Base-by-base conservation (phyloP, 2,888 invertebrate species). In the Drosophila neoperkinsi region DNA sequence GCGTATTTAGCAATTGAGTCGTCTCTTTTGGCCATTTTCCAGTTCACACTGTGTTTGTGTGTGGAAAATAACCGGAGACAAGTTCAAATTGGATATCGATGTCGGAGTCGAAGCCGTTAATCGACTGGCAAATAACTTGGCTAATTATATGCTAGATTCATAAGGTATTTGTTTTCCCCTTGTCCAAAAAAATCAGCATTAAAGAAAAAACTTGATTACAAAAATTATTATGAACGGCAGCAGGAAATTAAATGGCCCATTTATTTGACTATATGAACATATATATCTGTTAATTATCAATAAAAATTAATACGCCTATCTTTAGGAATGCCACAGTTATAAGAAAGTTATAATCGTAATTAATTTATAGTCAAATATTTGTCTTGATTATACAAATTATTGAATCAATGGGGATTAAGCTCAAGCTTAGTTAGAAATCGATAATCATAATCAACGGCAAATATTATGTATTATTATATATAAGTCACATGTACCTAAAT, bases 11-110 rank as follows among this genome's bases (percentile, higher is more conserved):
- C 55, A 28, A 38, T 55, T 55, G 60, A 56, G 33, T 56, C 64
- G 58, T 60, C 65, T 65, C 58, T 84, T 64, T 71, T 30, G n/a
- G 55, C 58, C 64, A 76, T 68, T 77, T 75, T 71, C 43, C 55
- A n/a, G 41, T 61, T 69, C 52, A 10, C 49, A 13, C 9, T 31
- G 2, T 46, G 13, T n/a, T 18, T 66, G 53, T 53, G 67, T 57
- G 57, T 80, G 84, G 87, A 87, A 84, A 84, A 72, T 82, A 75
- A 82, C 84, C 74, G 66, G 66, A 80, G 28, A 50, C 28, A 46
- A 31, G 18, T 18, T 50, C 16, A 46, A 46, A 46, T 46, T 46
- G 25, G 16, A 28, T 4, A 25, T 46, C 28, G 21, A 4, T 7
- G 13, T 11, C 46, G 7, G 21, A 13, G 4, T 11, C 25, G 4